Evolutionary conservation across 2,797 vertebrate species (phyloP), one percentile per base, ranked within the genome.

Genomic region (Okamejei kenojei): DNA sequence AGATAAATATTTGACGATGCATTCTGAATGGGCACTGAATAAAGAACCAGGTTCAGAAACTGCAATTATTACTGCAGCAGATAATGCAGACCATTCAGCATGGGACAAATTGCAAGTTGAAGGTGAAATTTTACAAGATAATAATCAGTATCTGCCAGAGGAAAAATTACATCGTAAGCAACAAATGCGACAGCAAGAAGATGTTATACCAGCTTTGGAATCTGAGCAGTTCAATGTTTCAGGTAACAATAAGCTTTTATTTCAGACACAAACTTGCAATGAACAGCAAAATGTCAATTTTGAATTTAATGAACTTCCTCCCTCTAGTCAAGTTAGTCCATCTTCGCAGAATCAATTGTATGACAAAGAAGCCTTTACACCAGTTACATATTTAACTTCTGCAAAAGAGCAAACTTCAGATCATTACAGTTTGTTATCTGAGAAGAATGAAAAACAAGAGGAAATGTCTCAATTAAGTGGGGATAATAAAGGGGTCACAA

Each of bases 31-130:
- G 35, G 1, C 8, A 23, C 21, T 13, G 45, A 21, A 38, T 54
- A 6, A 35, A 54, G 38, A 92, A 74, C 90, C 38, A 74, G 26
- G 29, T 88, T 88, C 71, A 92, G 45, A 92, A 92, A 92, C n/a
- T 32, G 35, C 54, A 61, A 3, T 61, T 61, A 45, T 84, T 61
- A 61, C 6, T 65, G n/a, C 19, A 11, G 7, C n/a, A 88, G n/a
- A 88, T 32, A 68, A 17, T 68, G 84, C 61, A 88, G 17, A 88
- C n/a, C n/a, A 8, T 38, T 21, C 84, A 65, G 84, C 21, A 23
- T 2, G 29, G n/a, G 58, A 32, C 29, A 65, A 65, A 32, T 88
- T 32, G 17, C 84, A 88, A 65, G 61, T 7, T 88, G 84, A 88
- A 88, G 61, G 19, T 74, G 23, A 88, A 65, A 17, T 7, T 88